Evolutionary conservation across 2,113 vertebrate genomes (phyloP).

Genomic region (Nothobranchius kuhntae): DNA sequence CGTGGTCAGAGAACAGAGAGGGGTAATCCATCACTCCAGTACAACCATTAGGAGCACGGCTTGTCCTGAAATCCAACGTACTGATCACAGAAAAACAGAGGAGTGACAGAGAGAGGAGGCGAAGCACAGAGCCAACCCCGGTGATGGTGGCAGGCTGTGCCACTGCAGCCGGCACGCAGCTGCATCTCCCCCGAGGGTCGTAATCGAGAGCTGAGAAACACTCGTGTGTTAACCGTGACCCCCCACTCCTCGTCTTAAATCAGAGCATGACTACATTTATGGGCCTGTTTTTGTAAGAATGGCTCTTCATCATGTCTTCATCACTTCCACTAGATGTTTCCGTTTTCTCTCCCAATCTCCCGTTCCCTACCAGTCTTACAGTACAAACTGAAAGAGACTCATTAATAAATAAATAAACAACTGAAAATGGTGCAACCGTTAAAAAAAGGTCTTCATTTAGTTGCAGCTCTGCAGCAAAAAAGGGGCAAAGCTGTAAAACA

Average conservation of each 20-base stretch:
- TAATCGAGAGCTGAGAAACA: constrained; percentile 41
- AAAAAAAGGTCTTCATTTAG: constrained; percentile 19
- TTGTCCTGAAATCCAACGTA: constrained; percentile 58
- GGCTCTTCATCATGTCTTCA: background rate
- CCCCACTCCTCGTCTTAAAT: background rate
- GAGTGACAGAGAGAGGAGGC: constrained; percentile 18
- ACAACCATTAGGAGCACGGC: constrained; percentile 52
- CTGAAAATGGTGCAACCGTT: constrained; percentile 14
- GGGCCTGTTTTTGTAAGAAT: too few species aligned
- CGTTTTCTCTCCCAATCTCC: constrained; percentile 10
- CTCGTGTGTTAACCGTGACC: constrained; percentile 27
- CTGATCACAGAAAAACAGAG: constrained; percentile 37
- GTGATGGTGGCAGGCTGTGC: constrained; percentile 55
- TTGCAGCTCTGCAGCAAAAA: constrained; percentile 1
- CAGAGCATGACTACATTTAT: constrained; percentile 8
- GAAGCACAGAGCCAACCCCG: constrained; percentile 25
- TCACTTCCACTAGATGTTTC: constrained; percentile 21
- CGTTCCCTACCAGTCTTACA: background rate
- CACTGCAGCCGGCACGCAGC: constrained; percentile 49
- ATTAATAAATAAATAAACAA: too few species aligned
- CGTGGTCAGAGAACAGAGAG: constrained; percentile 26
- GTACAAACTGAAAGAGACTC: too few species aligned
- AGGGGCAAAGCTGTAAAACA: background rate
- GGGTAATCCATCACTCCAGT: constrained; percentile 51
- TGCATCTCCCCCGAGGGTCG: constrained; percentile 24